phyloP scores from a whole-genome alignment of 2,797 vertebrate species.

The Atherinosoma microstoma region DNA sequence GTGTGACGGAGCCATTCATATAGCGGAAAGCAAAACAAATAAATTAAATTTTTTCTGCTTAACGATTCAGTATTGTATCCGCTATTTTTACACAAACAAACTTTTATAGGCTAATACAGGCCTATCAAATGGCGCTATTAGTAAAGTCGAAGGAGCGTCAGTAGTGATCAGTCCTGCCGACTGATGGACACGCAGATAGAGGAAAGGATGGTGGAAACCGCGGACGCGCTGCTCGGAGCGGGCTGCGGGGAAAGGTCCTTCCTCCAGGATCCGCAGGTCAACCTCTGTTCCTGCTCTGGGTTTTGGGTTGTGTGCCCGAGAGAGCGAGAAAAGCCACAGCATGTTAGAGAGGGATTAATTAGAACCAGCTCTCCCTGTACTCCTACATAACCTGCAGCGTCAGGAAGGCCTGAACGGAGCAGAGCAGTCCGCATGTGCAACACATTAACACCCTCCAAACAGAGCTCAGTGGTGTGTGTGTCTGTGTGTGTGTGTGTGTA shows the following conservation, averaged over 20 bases:
- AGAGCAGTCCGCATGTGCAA: conserved; percentile 69
- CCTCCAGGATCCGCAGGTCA: conserved; percentile 58
- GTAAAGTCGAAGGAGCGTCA: not conserved
- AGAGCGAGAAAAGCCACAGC: conserved; percentile 56
- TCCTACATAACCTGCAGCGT: conserved; percentile 48
- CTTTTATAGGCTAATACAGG: too few relatives aligned
- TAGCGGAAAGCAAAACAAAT: too few relatives aligned
- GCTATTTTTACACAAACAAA: too few relatives aligned
- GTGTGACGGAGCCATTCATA: too few relatives aligned
- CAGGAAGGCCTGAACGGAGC: conserved; percentile 43
- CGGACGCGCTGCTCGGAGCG: conserved; percentile 8
- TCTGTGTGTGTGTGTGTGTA: conserved; percentile 15
- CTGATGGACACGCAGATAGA: conserved; percentile 9
- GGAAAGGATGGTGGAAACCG: not conserved
- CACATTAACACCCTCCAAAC: conserved; percentile 77
- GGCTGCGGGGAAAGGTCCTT: conserved; percentile 41
- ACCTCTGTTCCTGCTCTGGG: conserved; percentile 53
- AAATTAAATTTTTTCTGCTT: not conserved
- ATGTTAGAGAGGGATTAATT: conserved; percentile 64
- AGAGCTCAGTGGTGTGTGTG: conserved; percentile 36
- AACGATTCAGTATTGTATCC: too few relatives aligned
- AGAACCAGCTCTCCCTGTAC: conserved; percentile 63
- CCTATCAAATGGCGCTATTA: too few relatives aligned
- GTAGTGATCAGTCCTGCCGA: not conserved
- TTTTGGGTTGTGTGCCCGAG: conserved; percentile 48